Conservation (phyloP, 2,797 vertebrate species). For the Gallinago solitaria region DNA sequence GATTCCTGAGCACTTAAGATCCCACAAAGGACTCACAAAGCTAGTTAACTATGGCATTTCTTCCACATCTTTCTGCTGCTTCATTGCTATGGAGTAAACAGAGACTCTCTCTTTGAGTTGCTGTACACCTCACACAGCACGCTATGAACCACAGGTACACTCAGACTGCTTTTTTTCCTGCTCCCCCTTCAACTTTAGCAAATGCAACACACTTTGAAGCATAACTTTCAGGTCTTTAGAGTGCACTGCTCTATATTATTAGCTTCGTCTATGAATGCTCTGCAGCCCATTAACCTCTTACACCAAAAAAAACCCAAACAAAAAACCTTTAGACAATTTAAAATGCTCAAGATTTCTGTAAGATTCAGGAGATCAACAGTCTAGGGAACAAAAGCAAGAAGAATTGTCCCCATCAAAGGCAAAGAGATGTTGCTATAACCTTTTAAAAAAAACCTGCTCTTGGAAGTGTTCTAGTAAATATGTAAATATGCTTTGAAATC, state of each 20-base stretch:
- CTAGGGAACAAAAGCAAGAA: neutral
- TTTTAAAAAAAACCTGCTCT: neutral
- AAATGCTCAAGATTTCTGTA: neutral
- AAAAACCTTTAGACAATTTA: neutral
- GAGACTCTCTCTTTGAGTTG: neutral
- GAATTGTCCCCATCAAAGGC: conserved; percentile 58
- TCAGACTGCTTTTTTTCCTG: neutral
- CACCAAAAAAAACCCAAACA: neutral
- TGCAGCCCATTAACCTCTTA: neutral
- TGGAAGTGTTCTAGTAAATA: conserved; percentile 61
- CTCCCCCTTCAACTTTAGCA: neutral
- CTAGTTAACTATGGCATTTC: neutral
- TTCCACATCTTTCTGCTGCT: neutral
- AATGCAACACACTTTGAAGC: neutral
- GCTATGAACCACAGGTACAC: neutral
- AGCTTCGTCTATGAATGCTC: neutral
- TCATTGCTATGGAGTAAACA: neutral
- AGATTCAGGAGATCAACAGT: neutral
- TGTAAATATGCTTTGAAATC: conserved; percentile 67
- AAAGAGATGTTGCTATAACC: conserved; percentile 62
- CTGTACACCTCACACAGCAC: neutral
- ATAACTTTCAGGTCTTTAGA: neutral
- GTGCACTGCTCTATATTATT: neutral
- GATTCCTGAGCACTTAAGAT: neutral
- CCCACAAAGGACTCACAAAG: neutral